phyloP scores from a whole-genome alignment of 2,888 invertebrate genomes.

The Drosophila limbata region DNA sequence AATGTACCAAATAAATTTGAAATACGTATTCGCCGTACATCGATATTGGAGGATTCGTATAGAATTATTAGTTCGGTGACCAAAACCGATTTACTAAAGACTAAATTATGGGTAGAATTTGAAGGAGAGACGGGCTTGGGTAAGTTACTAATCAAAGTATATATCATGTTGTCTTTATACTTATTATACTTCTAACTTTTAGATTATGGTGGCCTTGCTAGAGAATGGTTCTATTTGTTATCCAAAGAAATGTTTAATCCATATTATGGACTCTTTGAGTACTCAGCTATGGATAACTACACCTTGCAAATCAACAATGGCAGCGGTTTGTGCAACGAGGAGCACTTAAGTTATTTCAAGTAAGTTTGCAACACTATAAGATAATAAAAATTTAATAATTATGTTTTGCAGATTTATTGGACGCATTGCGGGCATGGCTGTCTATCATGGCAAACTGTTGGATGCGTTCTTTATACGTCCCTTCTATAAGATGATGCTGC shows the following conservation, averaged over 20 bases:
- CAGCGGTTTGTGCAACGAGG: slow-evolving; percentile 98
- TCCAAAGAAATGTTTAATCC: slow-evolving; percentile 99
- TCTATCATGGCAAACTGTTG: slow-evolving; percentile 98
- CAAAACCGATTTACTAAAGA: slow-evolving; percentile 96
- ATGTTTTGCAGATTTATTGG: slow-evolving; percentile 91
- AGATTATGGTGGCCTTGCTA: slow-evolving; percentile 98
- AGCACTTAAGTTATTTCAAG: slow-evolving; percentile 98
- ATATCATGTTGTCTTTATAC: neutral
- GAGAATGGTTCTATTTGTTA: slow-evolving; percentile 99
- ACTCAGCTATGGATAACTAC: slow-evolving; percentile 99
- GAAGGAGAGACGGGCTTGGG: slow-evolving; percentile 96
- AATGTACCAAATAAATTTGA: slow-evolving; percentile 99
- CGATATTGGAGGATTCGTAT: slow-evolving; percentile 98
- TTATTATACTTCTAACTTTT: neutral
- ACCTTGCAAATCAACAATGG: slow-evolving; percentile 99
- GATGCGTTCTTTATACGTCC: slow-evolving; percentile 99
- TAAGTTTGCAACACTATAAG: slow-evolving; percentile 35
- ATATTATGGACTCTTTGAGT: slow-evolving; percentile 99
- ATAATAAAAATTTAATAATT: neutral
- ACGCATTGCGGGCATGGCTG: slow-evolving; percentile 99
- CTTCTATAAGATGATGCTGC: slow-evolving; percentile 99
- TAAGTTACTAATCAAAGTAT: slow-evolving; percentile 72
- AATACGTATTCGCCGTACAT: slow-evolving; percentile 95
- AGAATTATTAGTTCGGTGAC: slow-evolving; percentile 96
- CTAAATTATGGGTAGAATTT: slow-evolving; percentile 99